Base-by-base conservation (phyloP, 2,113 vertebrate genomes). In the Gobio gobio region DNA sequence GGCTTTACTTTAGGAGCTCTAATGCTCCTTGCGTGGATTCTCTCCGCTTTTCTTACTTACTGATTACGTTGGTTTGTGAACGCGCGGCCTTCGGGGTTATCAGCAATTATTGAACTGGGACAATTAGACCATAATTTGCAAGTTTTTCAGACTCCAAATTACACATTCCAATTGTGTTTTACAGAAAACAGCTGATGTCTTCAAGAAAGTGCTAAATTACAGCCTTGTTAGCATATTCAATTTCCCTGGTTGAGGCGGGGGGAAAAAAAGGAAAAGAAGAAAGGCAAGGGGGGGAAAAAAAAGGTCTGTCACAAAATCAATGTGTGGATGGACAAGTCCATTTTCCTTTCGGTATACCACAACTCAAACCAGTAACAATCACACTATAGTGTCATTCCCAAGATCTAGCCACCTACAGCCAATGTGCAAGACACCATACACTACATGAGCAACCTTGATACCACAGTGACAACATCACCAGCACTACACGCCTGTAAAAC, bases 371-470 rank as follows among this genome's bases (percentile, higher is more conserved):
- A 82, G 77, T 79, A 51, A 56, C 86, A 81, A 79, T 83, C 81
- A 83, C 79, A 74, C 83, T 70, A n/a, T n/a, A 22, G 78, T 63
- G 64, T 88, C 87, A 84, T 83, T 86, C 82, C 82, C 54, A 58
- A 73, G 64, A 80, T 84, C 77, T 86, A 86, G 64, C 85, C 78
- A 70, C 75, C 86, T 85, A 88, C 83, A 85, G 86, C 85, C 85
- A 89, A 43, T 84, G 86, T 89, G 86, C 86, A 85, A 87, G 78
- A 86, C 68, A 81, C 5, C 73, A 74, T 83, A 88, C 80, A 88
- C 82, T 83, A 86, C 86, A 85, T 87, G 64, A 86, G 77, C 73
- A 72, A 86, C 73, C 85, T 84, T 85, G 85, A 64, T 83, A 64
- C 82, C 47, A 87, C 83, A 58, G 78, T 18, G 18, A 84, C 87